Conservation (phyloP, 2,113 vertebrate species). For the Sclerurus mexicanus region DNA sequence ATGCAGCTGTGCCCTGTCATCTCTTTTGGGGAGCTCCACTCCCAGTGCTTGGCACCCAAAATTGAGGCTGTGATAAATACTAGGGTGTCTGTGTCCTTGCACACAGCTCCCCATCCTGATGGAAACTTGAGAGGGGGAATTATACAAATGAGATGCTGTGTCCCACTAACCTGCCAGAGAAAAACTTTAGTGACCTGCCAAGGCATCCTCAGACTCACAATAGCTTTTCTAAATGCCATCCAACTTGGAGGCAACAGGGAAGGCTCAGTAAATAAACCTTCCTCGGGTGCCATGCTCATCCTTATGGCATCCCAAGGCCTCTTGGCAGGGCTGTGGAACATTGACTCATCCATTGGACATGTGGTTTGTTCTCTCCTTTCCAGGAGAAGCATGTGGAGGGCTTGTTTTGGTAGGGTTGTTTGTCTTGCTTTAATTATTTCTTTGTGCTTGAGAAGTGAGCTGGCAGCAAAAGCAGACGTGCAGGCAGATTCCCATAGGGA, state of each 20-base stretch:
- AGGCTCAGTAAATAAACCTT: not conserved
- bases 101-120: not conserved
- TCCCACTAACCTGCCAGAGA: not conserved
- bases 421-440: not conserved
- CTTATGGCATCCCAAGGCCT: not conserved
- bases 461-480: not conserved
- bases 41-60: not conserved
- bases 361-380: not conserved
- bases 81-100: not conserved
- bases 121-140: not conserved
- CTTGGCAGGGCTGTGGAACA: not conserved
- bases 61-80: not conserved
- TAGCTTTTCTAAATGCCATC: slow-evolving; percentile 1
- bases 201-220: not conserved
- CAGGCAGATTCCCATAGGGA: not conserved
- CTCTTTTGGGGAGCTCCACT: not conserved
- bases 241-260: not conserved
- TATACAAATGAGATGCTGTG: not conserved
- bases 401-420: slow-evolving; percentile 28
- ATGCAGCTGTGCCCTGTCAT: not conserved
- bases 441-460: not conserved
- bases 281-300: not conserved
- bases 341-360: not conserved
- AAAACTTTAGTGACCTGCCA: not conserved
- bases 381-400: not conserved